Percentiles rank a stretch among this genome's conserved stretches.
Conservation (phyloP, 1,140 invertebrate genomes). For the Phthorimaea operculella region DNA sequence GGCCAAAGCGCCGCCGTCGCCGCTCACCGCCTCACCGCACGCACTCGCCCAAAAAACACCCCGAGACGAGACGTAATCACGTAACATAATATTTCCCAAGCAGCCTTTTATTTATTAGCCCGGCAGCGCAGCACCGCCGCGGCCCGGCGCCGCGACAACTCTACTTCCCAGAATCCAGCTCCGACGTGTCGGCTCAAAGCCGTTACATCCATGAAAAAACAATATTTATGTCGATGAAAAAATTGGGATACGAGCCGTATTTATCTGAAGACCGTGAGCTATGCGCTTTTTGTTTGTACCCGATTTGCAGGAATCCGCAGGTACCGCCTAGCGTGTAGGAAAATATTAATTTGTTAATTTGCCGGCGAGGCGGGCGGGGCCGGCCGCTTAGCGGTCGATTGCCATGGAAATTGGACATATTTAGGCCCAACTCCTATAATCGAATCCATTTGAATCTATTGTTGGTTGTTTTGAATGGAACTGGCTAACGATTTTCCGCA, state of each 20-base stretch:
- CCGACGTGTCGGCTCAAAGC: constrained; percentile 54
- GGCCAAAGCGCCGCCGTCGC: constrained; percentile 21
- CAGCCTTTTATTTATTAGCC: constrained; percentile 64
- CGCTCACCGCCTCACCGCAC: constrained; percentile 33
- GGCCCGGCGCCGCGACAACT: constrained; percentile 57
- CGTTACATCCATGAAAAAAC: constrained; percentile 62
- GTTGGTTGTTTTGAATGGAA: neutral
- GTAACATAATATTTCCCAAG: constrained; percentile 66
- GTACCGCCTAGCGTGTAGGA: constrained; percentile 30
- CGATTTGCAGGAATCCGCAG: constrained; percentile 56
- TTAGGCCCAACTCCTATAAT: neutral
- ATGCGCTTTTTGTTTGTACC: constrained; percentile 50
- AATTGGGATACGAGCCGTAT: constrained; percentile 54
- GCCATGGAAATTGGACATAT: constrained; percentile 1
- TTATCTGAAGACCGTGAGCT: constrained; percentile 55
- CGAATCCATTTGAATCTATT: neutral
- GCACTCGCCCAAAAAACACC: constrained; percentile 58
- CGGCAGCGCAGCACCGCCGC: constrained; percentile 7
- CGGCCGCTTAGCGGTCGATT: constrained; percentile 16
- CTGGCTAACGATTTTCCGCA: neutral
- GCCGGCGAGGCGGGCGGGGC: constrained; percentile 21
- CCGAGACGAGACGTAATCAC: constrained; percentile 55
- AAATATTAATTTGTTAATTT: constrained; percentile 52
- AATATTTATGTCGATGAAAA: constrained; percentile 65
- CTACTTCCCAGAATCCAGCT: constrained; percentile 56